Percentiles rank a stretch among this genome's conserved stretches.
Evolutionary conservation across 2,888 invertebrate genomes (phyloP).

Genomic region (Mesorhabditis belari): DNA sequence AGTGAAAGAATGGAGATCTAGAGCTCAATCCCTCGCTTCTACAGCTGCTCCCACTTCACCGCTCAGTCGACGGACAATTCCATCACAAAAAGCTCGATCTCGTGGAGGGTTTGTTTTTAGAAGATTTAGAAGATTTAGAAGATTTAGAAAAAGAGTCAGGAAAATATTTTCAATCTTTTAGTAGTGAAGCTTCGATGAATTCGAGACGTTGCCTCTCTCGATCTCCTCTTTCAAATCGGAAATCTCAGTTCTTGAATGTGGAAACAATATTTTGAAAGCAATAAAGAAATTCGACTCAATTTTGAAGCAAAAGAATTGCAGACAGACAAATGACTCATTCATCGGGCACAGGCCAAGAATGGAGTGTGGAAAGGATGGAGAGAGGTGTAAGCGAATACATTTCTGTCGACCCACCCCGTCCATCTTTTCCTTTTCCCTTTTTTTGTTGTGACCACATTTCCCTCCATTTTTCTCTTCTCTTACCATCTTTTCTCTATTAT

Average conservation of each 20-base stretch:
- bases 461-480: too few relatives aligned
- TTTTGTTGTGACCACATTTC: too few relatives aligned
- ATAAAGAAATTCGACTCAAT: not conserved
- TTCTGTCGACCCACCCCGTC: too few relatives aligned
- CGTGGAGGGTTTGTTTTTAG: not conserved
- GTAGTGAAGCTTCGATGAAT: not conserved
- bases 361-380: too few relatives aligned
- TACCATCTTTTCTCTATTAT: too few relatives aligned
- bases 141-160: too few relatives aligned
- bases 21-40: slow-evolving; percentile 26
- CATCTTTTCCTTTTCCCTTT: too few relatives aligned
- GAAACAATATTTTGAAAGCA: not conserved
- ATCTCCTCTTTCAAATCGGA: not conserved
- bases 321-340: too few relatives aligned
- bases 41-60: not conserved
- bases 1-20: slow-evolving; percentile 43
- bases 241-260: not conserved
- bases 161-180: too few relatives aligned
- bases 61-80: not conserved
- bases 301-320: not conserved
- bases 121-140: too few relatives aligned
- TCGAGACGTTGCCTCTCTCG: not conserved
- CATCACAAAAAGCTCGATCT: not conserved
- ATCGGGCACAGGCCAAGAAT: too few relatives aligned
- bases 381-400: too few relatives aligned